phyloP scores from a whole-genome alignment of 2,797 vertebrate genomes.

The Manis crassicaudata region DNA sequence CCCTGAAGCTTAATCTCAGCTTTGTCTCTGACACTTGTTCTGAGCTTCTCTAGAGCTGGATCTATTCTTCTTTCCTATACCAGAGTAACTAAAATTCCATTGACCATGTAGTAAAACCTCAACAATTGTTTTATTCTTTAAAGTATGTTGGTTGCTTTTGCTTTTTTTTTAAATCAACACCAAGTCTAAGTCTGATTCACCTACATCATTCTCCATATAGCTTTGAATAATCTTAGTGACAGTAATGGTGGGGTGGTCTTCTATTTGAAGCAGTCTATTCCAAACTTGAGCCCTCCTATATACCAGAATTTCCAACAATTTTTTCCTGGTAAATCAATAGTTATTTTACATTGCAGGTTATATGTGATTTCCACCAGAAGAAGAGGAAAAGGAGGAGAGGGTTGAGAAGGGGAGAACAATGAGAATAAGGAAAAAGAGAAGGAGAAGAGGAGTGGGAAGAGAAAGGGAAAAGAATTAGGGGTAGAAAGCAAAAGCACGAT shows the following conservation, averaged over 20 bases:
- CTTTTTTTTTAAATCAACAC: background rate
- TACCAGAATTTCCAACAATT: background rate
- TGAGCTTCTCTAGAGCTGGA: background rate
- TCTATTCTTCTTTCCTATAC: background rate
- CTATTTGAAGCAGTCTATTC: background rate
- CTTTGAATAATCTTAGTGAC: background rate
- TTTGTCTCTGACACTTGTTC: background rate
- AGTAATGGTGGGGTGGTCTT: background rate
- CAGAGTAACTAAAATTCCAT: background rate
- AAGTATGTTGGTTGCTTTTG: background rate
- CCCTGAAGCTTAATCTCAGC: background rate
- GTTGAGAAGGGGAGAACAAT: background rate
- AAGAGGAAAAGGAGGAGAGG: background rate
- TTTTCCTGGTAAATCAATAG: background rate
- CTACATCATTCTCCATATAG: background rate
- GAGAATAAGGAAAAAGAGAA: background rate
- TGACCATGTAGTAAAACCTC: background rate
- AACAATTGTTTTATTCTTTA: background rate
- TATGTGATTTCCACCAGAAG: background rate
- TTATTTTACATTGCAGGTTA: background rate
- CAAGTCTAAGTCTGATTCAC: background rate
- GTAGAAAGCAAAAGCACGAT: background rate
- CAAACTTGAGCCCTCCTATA: background rate
- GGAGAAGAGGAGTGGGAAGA: background rate
- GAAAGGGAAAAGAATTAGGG: background rate